Percentiles rank a stretch among this genome's conserved stretches.
These are phyloP conservation scores for Artemisiospiza belli DNA, from an alignment of 2,113 vertebrate species.

Conservation along the genomic window DNA sequence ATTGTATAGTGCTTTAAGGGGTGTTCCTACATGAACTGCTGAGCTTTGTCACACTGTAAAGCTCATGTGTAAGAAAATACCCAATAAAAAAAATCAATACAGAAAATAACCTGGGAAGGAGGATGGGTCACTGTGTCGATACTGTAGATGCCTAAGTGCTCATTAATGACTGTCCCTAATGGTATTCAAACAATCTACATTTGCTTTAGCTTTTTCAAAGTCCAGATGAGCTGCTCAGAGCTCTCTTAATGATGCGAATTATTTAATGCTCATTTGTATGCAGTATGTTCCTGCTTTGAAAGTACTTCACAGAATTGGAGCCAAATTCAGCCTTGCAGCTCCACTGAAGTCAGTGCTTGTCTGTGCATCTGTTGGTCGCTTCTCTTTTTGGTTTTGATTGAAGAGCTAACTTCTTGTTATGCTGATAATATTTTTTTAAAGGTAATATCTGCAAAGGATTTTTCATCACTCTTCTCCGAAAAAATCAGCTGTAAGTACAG, in stretches of 20 bases:
- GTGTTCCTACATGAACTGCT: neutral
- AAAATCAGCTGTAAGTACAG: neutral
- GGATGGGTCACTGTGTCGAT: neutral
- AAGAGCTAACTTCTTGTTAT: slow-evolving; percentile 1
- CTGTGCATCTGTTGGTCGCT: neutral
- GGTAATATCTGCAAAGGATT: neutral
- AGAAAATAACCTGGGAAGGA: neutral
- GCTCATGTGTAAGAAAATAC: neutral
- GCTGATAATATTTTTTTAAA: neutral
- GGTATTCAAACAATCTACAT: slow-evolving; percentile 38
- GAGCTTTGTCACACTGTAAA: neutral
- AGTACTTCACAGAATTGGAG: slow-evolving; percentile 33
- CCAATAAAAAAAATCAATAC: slow-evolving; percentile 9
- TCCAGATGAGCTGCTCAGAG: slow-evolving; percentile 53
- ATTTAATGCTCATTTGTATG: slow-evolving; percentile 65
- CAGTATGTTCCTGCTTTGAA: slow-evolving; percentile 37
- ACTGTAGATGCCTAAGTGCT: slow-evolving; percentile 31
- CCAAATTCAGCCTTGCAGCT: slow-evolving; percentile 50
- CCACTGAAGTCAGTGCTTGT: slow-evolving; percentile 8
- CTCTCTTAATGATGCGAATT: slow-evolving; percentile 44
- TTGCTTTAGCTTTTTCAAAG: slow-evolving; percentile 46
- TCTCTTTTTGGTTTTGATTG: neutral
- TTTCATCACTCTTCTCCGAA: neutral
- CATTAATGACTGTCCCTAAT: slow-evolving; percentile 17
- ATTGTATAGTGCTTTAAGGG: neutral